Evolutionary conservation across 2,888 invertebrate genomes (phyloP), one percentile per base, ranked within the genome.

Genomic region (Allacma fusca): DNA sequence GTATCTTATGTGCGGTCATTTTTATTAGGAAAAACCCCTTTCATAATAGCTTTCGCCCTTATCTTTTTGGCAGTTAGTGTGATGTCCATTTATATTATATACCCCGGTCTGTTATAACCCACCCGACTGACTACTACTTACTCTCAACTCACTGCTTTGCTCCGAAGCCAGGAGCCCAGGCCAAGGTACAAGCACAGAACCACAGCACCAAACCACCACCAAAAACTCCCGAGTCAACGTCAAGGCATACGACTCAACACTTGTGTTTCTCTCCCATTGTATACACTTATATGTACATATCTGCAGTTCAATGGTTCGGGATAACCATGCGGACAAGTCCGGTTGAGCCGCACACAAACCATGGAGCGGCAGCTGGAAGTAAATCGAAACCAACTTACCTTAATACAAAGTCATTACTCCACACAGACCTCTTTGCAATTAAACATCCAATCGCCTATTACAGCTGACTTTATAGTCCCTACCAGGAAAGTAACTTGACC

Each of bases 11-110:
- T 81, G 81, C 80, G 82, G 82, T 81, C 81, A 82, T 82, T 82
- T 82, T 81, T 82, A 81, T 82, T 82, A 81, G 81, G 79, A 80
- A 81, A 80, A 81, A 80, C 81, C 81, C 81, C 80, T 79, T 79
- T 80, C 79, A 81, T 81, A 81, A 81, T 81, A 81, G 80, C 78
- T 78, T 80, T 79, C 70, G 68, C 77, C 76, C 82, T 82, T 82
- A 82, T 82, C 82, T 82, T 81, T 81, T 82, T 82, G 81, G 82
- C 82, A 82, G 82, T 82, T 82, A 82, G 82, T 82, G 79, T 82
- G 81, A 81, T 82, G 82, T 82, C 80, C 81, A 81, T 78, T 78
- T 77, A 77, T 77, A 73, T 72, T 74, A 76, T 71, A 62, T 62
- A 73, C 40, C 62, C 59, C 62, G 24, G 24, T 24, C 62, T 23